Conservation (phyloP, 2,888 invertebrate genomes). For the Diaphora mendica region DNA sequence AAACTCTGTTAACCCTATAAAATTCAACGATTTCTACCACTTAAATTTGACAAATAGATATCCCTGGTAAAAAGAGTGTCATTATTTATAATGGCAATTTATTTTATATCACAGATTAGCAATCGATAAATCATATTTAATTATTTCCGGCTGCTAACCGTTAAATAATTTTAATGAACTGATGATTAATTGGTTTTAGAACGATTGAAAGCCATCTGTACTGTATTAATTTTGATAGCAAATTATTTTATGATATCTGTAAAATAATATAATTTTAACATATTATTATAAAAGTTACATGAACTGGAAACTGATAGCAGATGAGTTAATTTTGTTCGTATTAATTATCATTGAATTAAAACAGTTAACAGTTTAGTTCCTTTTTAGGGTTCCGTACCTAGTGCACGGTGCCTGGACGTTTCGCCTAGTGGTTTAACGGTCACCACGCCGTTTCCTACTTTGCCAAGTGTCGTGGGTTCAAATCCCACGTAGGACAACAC, state of each 20-base stretch:
- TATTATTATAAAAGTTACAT: too few relatives aligned
- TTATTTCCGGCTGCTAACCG: slow-evolving; percentile 34
- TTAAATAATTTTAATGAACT: slow-evolving; percentile 40
- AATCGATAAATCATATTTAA: slow-evolving; percentile 55
- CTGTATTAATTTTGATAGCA: slow-evolving; percentile 2
- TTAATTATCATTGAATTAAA: too few relatives aligned
- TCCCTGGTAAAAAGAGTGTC: slow-evolving; percentile 36
- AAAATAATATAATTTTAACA: background rate
- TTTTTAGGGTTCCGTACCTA: too few relatives aligned
- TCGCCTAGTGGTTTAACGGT: too few relatives aligned
- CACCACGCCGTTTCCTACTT: too few relatives aligned
- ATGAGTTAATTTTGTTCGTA: too few relatives aligned
- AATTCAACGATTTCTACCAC: slow-evolving; percentile 49
- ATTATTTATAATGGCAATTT: slow-evolving; percentile 48
- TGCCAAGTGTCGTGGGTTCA: too few relatives aligned
- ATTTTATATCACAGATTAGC: slow-evolving; percentile 50
- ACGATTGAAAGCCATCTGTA: slow-evolving; percentile 33
- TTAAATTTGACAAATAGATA: slow-evolving; percentile 61
- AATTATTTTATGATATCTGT: slow-evolving; percentile 14
- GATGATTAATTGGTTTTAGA: slow-evolving; percentile 32
- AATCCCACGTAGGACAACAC: too few relatives aligned
- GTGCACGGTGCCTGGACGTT: too few relatives aligned
- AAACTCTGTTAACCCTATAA: slow-evolving; percentile 45
- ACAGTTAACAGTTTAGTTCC: too few relatives aligned
- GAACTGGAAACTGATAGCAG: too few relatives aligned